A percentile compares a stretch with the other conserved stretches of the same genome.
These are phyloP conservation scores for Novumbra hubbsi DNA, from an alignment of 2,797 vertebrate species.

Conservation along the genomic window DNA sequence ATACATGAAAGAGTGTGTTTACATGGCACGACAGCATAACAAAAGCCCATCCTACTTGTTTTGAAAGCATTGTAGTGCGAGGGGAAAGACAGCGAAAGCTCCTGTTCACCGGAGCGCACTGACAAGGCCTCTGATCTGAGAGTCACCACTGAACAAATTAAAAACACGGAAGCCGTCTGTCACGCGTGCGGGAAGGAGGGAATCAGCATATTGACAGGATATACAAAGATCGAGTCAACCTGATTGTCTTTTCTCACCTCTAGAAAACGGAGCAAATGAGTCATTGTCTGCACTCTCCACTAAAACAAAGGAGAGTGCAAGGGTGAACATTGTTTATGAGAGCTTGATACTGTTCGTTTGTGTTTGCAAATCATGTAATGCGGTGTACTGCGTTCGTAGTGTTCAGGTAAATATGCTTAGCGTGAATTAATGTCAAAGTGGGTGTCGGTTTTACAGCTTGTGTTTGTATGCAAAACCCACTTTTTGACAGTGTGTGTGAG, in stretches of 20 bases:
- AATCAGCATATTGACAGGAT: slow-evolving; percentile 3
- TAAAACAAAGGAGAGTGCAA: background rate
- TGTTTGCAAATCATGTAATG: background rate
- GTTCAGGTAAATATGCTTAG: background rate
- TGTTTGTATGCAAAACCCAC: background rate
- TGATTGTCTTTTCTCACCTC: background rate
- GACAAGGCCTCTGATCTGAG: slow-evolving; percentile 7
- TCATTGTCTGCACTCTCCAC: background rate
- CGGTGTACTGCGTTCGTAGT: background rate
- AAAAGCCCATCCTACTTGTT: background rate
- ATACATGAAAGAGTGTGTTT: background rate
- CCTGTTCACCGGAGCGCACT: background rate
- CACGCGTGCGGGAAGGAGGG: background rate
- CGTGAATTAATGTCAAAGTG: background rate
- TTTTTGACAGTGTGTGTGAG: slow-evolving; percentile 29
- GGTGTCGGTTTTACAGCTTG: slow-evolving; percentile 12
- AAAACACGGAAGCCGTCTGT: background rate
- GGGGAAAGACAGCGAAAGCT: background rate
- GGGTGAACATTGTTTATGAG: background rate
- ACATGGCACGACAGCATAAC: background rate
- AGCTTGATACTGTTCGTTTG: background rate
- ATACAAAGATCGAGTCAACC: background rate
- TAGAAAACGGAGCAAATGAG: background rate
- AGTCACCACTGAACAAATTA: background rate
- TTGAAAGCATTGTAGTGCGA: background rate